Percentiles rank a stretch among this genome's conserved stretches.
Conservation (phyloP, 2,888 invertebrate genomes). For the Siphlonurus alternatus region DNA sequence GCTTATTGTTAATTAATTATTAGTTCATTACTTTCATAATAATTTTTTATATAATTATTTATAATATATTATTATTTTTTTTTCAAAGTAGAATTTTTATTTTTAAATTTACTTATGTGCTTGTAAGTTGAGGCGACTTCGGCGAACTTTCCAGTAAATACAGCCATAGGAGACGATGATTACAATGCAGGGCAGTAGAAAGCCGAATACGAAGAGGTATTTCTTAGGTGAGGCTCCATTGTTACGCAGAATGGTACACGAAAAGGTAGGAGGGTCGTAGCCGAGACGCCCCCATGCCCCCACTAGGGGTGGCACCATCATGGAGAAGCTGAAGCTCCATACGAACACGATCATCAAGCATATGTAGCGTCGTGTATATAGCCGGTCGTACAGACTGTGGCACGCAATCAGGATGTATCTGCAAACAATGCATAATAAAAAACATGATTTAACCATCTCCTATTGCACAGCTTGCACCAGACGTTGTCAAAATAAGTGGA, state of each 20-base stretch:
- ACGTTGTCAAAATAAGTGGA: background rate
- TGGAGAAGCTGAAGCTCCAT: constrained; percentile 46
- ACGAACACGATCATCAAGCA: constrained; percentile 58
- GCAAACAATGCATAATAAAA: constrained; percentile 26
- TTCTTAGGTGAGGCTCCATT: constrained; percentile 69
- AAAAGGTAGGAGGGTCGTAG: constrained; percentile 60
- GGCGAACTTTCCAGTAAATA: constrained; percentile 63
- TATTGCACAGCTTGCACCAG: too few relatives aligned
- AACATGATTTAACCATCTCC: too few relatives aligned
- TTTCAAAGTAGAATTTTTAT: too few relatives aligned
- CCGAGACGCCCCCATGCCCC: constrained; percentile 77
- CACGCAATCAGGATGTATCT: constrained; percentile 74
- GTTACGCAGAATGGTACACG: constrained; percentile 71
- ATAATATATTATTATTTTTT: too few relatives aligned
- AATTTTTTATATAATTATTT: too few relatives aligned
- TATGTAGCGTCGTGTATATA: constrained; percentile 59
- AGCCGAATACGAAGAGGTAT: constrained; percentile 63
- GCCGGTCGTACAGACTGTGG: constrained; percentile 57
- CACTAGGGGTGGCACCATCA: constrained; percentile 57
- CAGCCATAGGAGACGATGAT: constrained; percentile 74
- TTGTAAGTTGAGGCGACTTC: constrained; percentile 53
- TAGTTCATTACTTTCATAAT: too few relatives aligned
- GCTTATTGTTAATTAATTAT: too few relatives aligned
- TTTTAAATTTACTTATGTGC: constrained; percentile 50
- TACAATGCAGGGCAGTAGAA: constrained; percentile 66